Evolutionary conservation across 2,113 vertebrate genomes (phyloP).

Genomic region (Nymphicus hollandicus): DNA sequence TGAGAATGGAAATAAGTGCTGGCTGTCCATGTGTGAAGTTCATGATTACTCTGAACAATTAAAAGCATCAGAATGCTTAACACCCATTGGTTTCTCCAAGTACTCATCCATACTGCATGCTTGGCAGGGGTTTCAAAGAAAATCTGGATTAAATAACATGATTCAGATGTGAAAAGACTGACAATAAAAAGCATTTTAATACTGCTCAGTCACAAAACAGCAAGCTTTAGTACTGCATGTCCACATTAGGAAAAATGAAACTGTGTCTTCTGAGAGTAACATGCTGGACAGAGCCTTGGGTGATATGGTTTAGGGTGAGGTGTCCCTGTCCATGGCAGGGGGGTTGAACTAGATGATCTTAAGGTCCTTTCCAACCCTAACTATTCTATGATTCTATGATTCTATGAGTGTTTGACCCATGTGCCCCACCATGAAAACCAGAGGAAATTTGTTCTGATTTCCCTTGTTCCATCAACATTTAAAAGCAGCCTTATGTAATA

Average conservation of each 20-base stretch:
- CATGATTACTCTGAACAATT: constrained; percentile 30
- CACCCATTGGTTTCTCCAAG: constrained; percentile 5
- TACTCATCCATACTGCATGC: constrained; percentile 31
- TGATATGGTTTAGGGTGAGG: too few relatives aligned
- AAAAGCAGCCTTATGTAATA: neutral
- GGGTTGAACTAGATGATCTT: too few relatives aligned
- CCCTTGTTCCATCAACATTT: neutral
- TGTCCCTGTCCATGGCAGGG: too few relatives aligned
- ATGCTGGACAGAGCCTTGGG: too few relatives aligned
- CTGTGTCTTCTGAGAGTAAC: constrained; percentile 31
- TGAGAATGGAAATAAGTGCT: constrained; percentile 14
- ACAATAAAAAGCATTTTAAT: constrained; percentile 62
- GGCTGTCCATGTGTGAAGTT: neutral
- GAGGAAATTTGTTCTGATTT: neutral
- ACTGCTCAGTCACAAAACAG: constrained; percentile 41
- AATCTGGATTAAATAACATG: constrained; percentile 68
- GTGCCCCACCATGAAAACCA: constrained; percentile 22
- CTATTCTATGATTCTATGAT: too few relatives aligned
- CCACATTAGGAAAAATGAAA: constrained; percentile 57
- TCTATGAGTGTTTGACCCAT: constrained; percentile 1
- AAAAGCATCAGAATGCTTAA: constrained; percentile 20
- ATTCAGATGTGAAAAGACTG: constrained; percentile 66
- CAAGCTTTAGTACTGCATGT: constrained; percentile 39
- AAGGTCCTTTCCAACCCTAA: too few relatives aligned
- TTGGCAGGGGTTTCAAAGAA: constrained; percentile 63